phyloP scores from a whole-genome alignment of 2,797 vertebrate species.

The Coranthus polyacanthus region DNA sequence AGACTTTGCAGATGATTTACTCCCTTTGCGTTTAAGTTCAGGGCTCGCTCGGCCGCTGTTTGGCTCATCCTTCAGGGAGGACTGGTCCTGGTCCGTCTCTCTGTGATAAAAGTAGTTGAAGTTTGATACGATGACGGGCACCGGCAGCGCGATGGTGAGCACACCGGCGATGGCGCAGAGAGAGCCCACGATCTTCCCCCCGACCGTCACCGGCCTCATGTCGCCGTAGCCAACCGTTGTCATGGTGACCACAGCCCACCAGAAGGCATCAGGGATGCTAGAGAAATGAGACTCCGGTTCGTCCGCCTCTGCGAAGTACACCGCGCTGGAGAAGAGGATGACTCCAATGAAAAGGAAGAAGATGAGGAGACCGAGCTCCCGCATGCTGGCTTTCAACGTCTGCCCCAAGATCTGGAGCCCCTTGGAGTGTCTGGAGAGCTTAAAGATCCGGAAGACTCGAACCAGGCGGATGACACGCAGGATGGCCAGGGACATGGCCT shows the following conservation, averaged over 20 bases:
- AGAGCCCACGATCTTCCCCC: constrained; percentile 96
- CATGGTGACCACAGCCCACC: constrained; percentile 99
- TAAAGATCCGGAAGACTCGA: constrained; percentile 96
- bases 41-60: constrained; percentile 75
- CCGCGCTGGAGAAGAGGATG: constrained; percentile 97
- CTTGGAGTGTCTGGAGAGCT: constrained; percentile 96
- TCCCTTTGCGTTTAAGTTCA: constrained; percentile 84
- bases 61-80: constrained; percentile 89
- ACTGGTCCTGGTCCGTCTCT: constrained; percentile 94
- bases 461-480: constrained; percentile 95
- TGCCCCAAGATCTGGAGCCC: constrained; percentile 96
- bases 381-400: constrained; percentile 96
- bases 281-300: constrained; percentile 94
- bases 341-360: constrained; percentile 98
- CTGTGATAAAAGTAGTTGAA: constrained; percentile 99
- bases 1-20: constrained; percentile 86
- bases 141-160: constrained; percentile 95
- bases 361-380: constrained; percentile 95
- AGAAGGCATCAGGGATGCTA: constrained; percentile 98
- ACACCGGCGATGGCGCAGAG: constrained; percentile 97
- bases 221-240: constrained; percentile 98
- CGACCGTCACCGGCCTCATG: constrained; percentile 95
- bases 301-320: constrained; percentile 95
- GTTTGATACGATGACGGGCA: constrained; percentile 97
- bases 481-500: constrained; percentile 97